These are phyloP conservation scores for Polyodon spathula DNA, from an alignment of 2,113 vertebrate genomes.

Conservation along the genomic window DNA sequence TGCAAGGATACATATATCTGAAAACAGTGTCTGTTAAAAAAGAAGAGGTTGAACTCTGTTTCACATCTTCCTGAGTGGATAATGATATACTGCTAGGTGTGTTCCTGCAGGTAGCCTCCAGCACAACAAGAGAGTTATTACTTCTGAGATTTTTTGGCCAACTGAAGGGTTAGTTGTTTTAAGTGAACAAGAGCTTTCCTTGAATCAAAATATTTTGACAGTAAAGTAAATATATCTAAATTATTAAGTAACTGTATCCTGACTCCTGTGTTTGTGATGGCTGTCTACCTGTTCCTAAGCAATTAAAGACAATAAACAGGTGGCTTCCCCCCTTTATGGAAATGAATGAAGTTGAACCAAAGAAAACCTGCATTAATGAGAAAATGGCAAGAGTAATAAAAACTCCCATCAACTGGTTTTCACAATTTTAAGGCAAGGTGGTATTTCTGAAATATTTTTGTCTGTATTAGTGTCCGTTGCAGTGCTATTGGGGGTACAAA, in stretches of 20 bases:
- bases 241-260: background rate
- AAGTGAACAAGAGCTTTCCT: background rate
- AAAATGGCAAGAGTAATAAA: too few relatives aligned
- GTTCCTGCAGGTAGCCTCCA: constrained; percentile 7
- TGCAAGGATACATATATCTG: background rate
- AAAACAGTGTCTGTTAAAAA: constrained; percentile 5
- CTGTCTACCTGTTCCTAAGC: constrained; percentile 4
- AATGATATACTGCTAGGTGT: constrained; percentile 13
- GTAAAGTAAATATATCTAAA: constrained; percentile 7
- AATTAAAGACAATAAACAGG: background rate
- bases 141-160: constrained; percentile 1
- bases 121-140: constrained; percentile 7
- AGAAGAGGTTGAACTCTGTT: constrained; percentile 6
- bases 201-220: constrained; percentile 6
- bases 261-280: background rate
- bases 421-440: too few relatives aligned
- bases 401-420: too few relatives aligned
- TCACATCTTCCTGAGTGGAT: constrained; percentile 1
- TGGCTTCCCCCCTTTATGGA: background rate
- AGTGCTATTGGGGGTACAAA: too few relatives aligned
- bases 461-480: too few relatives aligned
- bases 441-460: too few relatives aligned
- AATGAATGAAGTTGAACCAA: too few relatives aligned
- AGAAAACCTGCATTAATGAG: too few relatives aligned
- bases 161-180: background rate